Conservation (phyloP, 1,140 invertebrate species). For the Drosophila rufa region DNA sequence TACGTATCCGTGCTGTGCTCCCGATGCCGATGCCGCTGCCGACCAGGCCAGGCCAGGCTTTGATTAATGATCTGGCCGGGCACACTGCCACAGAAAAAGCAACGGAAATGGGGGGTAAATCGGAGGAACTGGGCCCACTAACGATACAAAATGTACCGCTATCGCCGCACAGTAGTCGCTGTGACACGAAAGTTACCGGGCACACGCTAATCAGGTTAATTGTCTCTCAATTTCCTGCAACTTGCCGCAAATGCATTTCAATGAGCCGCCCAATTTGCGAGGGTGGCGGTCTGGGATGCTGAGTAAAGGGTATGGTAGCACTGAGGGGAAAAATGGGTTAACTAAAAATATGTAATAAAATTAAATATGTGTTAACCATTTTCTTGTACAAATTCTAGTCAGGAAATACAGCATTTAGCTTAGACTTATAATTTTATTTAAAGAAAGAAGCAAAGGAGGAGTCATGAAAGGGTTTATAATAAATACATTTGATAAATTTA, state of each 20-base stretch:
- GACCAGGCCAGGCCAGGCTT: conserved; percentile 30
- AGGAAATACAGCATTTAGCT: too few relatives aligned
- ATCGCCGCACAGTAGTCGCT: conserved; percentile 63
- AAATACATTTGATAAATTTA: too few relatives aligned
- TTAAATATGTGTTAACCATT: too few relatives aligned
- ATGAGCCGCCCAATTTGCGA: conserved; percentile 45
- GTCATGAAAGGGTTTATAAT: too few relatives aligned
- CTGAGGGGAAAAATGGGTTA: not conserved
- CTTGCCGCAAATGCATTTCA: conserved; percentile 54
- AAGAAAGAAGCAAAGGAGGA: too few relatives aligned
- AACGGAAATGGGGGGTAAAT: conserved; percentile 18
- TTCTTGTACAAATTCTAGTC: too few relatives aligned
- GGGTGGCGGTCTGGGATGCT: conserved; percentile 9
- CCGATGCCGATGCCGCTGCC: conserved; percentile 14
- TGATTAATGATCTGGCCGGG: conserved; percentile 76
- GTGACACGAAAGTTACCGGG: conserved; percentile 56
- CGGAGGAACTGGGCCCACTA: conserved; percentile 50
- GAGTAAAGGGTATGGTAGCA: conserved; percentile 11
- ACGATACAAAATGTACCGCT: conserved; percentile 65
- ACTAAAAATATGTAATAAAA: not conserved
- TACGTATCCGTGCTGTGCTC: conserved; percentile 69
- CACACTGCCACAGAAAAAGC: conserved; percentile 28
- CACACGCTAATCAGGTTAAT: conserved; percentile 79
- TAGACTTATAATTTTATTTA: too few relatives aligned
- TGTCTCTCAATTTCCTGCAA: conserved; percentile 79